phyloP scores from a whole-genome alignment of 2,888 invertebrate species.

The Hirudinaria manillensis region DNA sequence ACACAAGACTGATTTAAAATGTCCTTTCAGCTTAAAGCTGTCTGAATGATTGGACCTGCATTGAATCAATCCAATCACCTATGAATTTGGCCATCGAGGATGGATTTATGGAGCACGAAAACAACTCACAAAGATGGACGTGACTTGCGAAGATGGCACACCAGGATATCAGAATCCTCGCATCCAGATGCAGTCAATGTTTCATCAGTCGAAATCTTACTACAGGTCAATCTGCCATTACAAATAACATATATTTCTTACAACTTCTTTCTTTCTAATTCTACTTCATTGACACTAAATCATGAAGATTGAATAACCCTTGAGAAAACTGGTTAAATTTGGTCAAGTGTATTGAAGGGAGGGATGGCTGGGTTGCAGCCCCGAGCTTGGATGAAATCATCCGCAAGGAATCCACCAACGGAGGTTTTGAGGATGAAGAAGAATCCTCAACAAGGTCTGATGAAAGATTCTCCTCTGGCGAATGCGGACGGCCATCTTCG shows the following conservation, averaged over 20 bases:
- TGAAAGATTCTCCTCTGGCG: background rate
- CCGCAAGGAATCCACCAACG: background rate
- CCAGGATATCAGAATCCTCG: constrained; percentile 70
- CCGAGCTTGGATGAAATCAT: background rate
- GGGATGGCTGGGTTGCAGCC: background rate
- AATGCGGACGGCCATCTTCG: background rate
- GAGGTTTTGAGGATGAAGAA: background rate
- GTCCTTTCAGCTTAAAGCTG: constrained; percentile 63
- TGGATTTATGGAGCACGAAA: no score
- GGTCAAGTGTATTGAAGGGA: background rate
- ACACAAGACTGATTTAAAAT: constrained; percentile 68
- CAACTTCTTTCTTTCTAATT: background rate
- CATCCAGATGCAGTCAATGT: constrained; percentile 85
- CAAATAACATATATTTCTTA: background rate
- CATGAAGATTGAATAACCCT: background rate
- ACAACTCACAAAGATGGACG: no score
- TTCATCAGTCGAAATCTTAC: constrained; percentile 62
- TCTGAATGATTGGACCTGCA: constrained; percentile 55
- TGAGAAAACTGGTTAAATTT: background rate
- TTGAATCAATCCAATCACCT: background rate
- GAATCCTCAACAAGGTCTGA: background rate
- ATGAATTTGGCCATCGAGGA: no score
- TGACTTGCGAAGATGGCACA: constrained; percentile 50
- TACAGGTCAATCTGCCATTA: constrained; percentile 44
- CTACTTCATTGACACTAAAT: background rate